Percentiles rank a stretch among this genome's conserved stretches.
Conservation (phyloP, 1,140 invertebrate species). For the Heliconius eleuchia region DNA sequence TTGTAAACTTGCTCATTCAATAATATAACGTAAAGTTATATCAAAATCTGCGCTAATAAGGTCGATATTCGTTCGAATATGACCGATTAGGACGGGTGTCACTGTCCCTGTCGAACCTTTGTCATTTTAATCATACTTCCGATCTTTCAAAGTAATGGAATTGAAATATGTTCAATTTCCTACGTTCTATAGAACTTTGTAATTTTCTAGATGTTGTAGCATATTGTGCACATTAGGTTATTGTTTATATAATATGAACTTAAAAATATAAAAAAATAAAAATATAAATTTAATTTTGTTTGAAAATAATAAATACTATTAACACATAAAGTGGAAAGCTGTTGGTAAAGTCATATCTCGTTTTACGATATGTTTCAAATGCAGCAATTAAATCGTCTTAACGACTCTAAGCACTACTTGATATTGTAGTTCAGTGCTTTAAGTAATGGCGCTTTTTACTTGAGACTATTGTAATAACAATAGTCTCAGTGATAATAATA, state of each 20-base stretch:
- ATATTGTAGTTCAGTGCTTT: background rate
- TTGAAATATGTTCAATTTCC: slow-evolving; percentile 81
- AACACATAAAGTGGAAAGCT: too few species aligned
- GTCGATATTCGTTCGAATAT: slow-evolving; percentile 56
- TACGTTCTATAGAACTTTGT: slow-evolving; percentile 61
- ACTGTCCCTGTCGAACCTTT: slow-evolving; percentile 74
- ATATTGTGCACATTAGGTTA: slow-evolving; percentile 22
- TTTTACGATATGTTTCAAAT: background rate
- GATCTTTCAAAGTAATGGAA: slow-evolving; percentile 80
- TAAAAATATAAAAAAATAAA: too few species aligned
- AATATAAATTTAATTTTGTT: too few species aligned
- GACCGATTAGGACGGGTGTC: slow-evolving; percentile 41
- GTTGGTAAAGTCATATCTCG: background rate
- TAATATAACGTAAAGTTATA: slow-evolving; percentile 25
- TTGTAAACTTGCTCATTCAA: slow-evolving; percentile 44
- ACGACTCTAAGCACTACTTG: background rate
- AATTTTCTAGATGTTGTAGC: slow-evolving; percentile 55
- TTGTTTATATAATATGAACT: background rate
- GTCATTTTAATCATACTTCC: slow-evolving; percentile 80
- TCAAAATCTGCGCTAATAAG: slow-evolving; percentile 43
- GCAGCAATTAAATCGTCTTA: background rate
- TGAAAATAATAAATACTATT: too few species aligned
- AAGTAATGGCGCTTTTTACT: background rate
- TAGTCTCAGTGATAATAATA: background rate
- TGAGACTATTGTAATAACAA: background rate